Base-by-base conservation (phyloP, 2,888 invertebrate genomes). In the Branchellion lobata region DNA sequence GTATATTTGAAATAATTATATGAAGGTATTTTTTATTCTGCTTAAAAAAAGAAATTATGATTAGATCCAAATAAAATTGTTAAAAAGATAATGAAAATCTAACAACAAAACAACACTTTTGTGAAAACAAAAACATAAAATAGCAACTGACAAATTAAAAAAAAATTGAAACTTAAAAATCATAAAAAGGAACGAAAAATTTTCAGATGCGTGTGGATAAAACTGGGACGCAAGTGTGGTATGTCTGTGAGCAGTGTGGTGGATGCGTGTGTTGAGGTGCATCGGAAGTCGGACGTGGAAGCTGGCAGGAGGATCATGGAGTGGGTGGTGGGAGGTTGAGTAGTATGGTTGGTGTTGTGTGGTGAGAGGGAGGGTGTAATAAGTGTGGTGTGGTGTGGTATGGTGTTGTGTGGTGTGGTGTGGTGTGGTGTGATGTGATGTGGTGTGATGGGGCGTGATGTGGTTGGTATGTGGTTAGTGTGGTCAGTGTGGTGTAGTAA, bases 201-300 rank as follows among this genome's bases (percentile, higher is more conserved):
- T 29, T 21, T 29, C 47, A 75, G 75, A 65, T 36, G 36, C 47
- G 82, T 89, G 27, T 89, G 89, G 89, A 84, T 88, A 27, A 86
- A 88, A 34, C 84, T 89, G 14, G 81, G 82, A 73, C 77, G 79
- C 57, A 81, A 81, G 71, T 81, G 79, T 27, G 82, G 82, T 5
- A 79, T 83, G 18, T 72, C 78, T 14, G 80, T 83, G n/a, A 79
- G 80, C 47, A 80, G 81, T 68, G 78, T 83, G 18, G 81, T 81
- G 11, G 82, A 82, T 57, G 82, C 81, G 24, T 81, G 81, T 53
- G 81, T 82, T 18, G 80, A 82, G 51, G 81, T 80, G 68, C 82
- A 81, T n/a, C 31, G 71, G 0, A 80, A 79, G 57, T 29, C 77
- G 5, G 81, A 82, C 65, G 21, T 78, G 11, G 82, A 82, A 1